Evolutionary conservation across 1,140 invertebrate genomes (phyloP), one percentile per base, ranked within the genome.

Genomic region (Drosophila kurseongensis): DNA sequence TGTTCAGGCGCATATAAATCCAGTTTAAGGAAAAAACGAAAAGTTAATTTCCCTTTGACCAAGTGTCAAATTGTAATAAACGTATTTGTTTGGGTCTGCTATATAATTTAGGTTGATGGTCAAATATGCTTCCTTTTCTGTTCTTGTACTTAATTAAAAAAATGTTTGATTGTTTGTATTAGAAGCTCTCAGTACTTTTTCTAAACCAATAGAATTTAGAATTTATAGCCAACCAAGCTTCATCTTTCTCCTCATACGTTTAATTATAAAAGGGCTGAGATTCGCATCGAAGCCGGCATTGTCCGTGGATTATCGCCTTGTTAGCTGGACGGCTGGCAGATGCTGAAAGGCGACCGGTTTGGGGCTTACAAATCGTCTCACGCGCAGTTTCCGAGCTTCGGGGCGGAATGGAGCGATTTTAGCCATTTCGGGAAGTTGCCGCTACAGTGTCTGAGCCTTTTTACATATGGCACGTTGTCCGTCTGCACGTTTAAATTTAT

Each of bases 401-500:
- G 36, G 41, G 23, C 7, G 56, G 57, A 65, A 41, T 45, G 63
- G 41, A 66, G 75, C 83, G 75, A 83, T 82, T 85, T 78, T 63
- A 67, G 65, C 78, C 82, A 81, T 82, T 81, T 88, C 61, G 79
- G 77, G 71, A 83, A 89, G 79, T 79, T 66, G 77, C 65, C 51
- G 75, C 74, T 40, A 69, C 68, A 78, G 58, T 59, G 47, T 54
- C 80, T 42, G 50, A 80, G 65, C 61, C 75, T 83, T 74, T 83
- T 86, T 83, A 89, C 83, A 86, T 86, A 88, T 76, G 71, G 83
- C 84, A 83, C 84, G 83, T 76, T 86, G 83, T 86, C 84, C 79
- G 80, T 86, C 83, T 86, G 82, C 75, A 88, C 83, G 84, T 86
- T 86, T 86, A 86, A 86, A 86, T 86, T 86, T 86, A 86, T 86